phyloP scores from a whole-genome alignment of 2,113 vertebrate species.

The Gasterosteus nipponicus region DNA sequence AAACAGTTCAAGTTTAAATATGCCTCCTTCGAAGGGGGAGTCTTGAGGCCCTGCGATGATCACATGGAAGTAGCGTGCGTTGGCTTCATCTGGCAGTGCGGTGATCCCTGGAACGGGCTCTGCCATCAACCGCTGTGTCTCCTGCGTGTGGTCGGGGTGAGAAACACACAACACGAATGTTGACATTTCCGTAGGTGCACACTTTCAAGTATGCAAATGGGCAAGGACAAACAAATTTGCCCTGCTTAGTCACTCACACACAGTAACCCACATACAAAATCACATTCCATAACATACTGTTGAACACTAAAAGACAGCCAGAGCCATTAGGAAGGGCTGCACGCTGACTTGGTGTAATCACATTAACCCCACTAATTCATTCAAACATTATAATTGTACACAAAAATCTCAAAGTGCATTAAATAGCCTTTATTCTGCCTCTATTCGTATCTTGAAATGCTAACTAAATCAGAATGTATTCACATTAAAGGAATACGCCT shows the following conservation, averaged over 20 bases:
- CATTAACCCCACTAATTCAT: not conserved
- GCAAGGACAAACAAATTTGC: not conserved
- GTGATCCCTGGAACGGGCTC: constrained; percentile 99
- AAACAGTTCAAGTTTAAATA: constrained; percentile 99
- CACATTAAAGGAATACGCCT: not conserved
- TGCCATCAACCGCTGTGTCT: constrained; percentile 98
- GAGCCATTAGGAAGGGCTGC: not conserved
- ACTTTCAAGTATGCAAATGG: constrained; percentile 12
- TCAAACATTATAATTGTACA: not conserved
- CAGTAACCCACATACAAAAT: constrained; percentile 12
- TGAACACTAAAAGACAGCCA: not conserved
- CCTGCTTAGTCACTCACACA: constrained; percentile 21
- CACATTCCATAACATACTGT: constrained; percentile 12
- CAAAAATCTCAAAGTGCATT: too few relatives aligned
- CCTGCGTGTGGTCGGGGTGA: constrained; percentile 76
- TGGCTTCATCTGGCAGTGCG: constrained; percentile 96
- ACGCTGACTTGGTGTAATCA: not conserved
- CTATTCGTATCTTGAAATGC: too few relatives aligned
- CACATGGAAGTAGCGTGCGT: constrained; percentile 99
- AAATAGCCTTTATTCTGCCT: too few relatives aligned
- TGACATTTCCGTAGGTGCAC: constrained; percentile 16
- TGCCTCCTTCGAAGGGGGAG: constrained; percentile 99
- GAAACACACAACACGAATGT: constrained; percentile 17
- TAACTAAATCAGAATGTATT: not conserved
- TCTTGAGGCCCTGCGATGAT: constrained; percentile 98